Base-by-base conservation (phyloP, 2,113 vertebrate genomes). In the Nipponia nippon region DNA sequence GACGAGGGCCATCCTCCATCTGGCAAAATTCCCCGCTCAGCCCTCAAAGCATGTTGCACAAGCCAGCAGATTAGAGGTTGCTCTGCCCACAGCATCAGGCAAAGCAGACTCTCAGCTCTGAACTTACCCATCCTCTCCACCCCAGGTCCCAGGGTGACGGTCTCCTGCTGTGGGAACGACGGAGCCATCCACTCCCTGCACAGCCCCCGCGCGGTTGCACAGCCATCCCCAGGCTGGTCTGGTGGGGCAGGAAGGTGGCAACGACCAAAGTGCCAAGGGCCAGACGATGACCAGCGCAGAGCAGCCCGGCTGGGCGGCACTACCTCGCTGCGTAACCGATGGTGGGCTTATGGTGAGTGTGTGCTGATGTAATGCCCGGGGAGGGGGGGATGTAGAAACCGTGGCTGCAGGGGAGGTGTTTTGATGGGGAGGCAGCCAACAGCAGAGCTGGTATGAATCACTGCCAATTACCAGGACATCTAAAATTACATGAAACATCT, bases 281-380 rank as follows among this genome's bases (percentile, higher is more conserved):
- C n/a, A 36, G 88, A 5, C 2, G 20, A 7, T 5, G 36, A 2
- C 30, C 36, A 19, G 23, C 0, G 3, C 36, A 16, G 36, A 11
- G 53, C 52, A 29, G 61, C 13, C 13, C 10, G 3, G 52, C 32
- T 13, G 32, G 22, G 50, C 3, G 1, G 21, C 71, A 11, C 27
- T 3, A 12, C 46, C 6, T 4, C 8, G 2, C 38, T 7, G 40
- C 0, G 2, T 14, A 17, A 7, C 49, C 4, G 3, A 2, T 0
- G 4, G 49, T 16, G 15, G 66, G 81, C n/a, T 61, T 0, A 3
- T 1, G 8, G 16, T 6, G 18, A 49, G 46, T 5, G 4, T 18
- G 76, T 14, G 76, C 66, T 89, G 83, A 3, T 15, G 82, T 1
- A 17, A 29, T 13, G 40, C 12, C 7, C 19, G 53, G 22, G 29